Percentiles rank a stretch among this genome's conserved stretches.
Evolutionary conservation across 2,888 invertebrate genomes (phyloP).

Genomic region (Gasteruption jaculator): DNA sequence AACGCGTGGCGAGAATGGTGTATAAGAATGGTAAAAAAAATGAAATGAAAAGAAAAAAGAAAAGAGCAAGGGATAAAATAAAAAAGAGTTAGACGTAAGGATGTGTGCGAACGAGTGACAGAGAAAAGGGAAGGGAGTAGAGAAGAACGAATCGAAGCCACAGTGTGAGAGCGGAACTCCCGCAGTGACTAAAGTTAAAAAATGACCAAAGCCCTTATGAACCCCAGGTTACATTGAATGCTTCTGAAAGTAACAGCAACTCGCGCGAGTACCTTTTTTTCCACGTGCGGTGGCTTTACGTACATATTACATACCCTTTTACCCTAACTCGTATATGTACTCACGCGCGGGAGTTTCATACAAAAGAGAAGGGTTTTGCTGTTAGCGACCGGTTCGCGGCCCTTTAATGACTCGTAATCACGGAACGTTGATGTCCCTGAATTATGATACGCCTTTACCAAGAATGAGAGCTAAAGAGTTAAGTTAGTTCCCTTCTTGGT

Average conservation of each 20-base stretch:
- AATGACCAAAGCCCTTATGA: slow-evolving; percentile 27
- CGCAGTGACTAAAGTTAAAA: slow-evolving; percentile 36
- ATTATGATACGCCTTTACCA: slow-evolving; percentile 35
- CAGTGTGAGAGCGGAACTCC: slow-evolving; percentile 26
- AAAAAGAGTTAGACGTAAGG: slow-evolving; percentile 3
- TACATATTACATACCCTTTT: no score
- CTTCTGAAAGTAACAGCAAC: slow-evolving; percentile 26
- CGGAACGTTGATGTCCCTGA: slow-evolving; percentile 39
- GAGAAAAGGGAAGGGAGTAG: slow-evolving; percentile 15
- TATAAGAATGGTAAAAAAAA: no score
- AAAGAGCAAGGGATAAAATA: slow-evolving; percentile 11
- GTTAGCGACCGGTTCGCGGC: slow-evolving; percentile 39
- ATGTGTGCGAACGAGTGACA: slow-evolving; percentile 11
- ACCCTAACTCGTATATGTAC: no score
- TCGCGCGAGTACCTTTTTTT: slow-evolving; percentile 11
- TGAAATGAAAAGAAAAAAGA: slow-evolving; percentile 10
- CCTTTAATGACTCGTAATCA: slow-evolving; percentile 43
- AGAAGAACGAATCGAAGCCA: slow-evolving; percentile 9
- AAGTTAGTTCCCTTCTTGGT: no score
- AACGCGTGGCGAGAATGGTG: not conserved
- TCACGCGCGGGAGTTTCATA: slow-evolving; percentile 18
- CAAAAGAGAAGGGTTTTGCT: slow-evolving; percentile 31
- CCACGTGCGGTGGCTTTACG: not conserved
- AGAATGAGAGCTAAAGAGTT: no score
- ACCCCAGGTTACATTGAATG: slow-evolving; percentile 23